phyloP scores from a whole-genome alignment of 2,113 vertebrate species.

The Osmerus eperlanus region DNA sequence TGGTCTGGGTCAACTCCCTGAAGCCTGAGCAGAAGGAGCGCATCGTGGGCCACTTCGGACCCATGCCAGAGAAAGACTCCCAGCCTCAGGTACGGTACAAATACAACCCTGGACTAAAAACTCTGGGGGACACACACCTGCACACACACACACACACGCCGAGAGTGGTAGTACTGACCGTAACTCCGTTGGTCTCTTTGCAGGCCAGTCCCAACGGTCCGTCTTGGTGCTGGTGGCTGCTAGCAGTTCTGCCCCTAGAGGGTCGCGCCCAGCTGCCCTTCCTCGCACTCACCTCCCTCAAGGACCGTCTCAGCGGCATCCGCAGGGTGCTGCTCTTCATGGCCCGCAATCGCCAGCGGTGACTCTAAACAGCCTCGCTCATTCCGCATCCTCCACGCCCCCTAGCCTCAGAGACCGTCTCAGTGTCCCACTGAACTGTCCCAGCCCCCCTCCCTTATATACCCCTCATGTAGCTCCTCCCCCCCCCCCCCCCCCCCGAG shows the following conservation, averaged over 20 bases:
- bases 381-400: too few species aligned
- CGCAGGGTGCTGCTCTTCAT: constrained; percentile 84
- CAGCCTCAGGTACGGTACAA: constrained; percentile 77
- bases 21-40: constrained; percentile 85
- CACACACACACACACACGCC: not conserved
- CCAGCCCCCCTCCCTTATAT: too few species aligned
- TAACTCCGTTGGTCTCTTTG: constrained; percentile 2
- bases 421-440: too few species aligned
- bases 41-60: constrained; percentile 88
- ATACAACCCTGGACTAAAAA: not conserved
- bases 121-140: not conserved
- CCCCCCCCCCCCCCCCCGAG: too few species aligned
- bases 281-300: constrained; percentile 83
- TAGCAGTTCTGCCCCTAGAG: constrained; percentile 85
- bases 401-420: too few species aligned
- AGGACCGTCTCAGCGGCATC: constrained; percentile 83
- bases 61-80: constrained; percentile 84
- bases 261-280: constrained; percentile 86
- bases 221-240: constrained; percentile 90
- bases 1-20: constrained; percentile 87
- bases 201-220: constrained; percentile 85
- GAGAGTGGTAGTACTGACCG: not conserved
- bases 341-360: constrained; percentile 78
- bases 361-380: constrained; percentile 27
- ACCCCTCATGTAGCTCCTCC: too few species aligned